A percentile compares a stretch with the other conserved stretches of the same genome.
Evolutionary conservation across 2,888 invertebrate species (phyloP).

Genomic region (Coenonympha arcania): DNA sequence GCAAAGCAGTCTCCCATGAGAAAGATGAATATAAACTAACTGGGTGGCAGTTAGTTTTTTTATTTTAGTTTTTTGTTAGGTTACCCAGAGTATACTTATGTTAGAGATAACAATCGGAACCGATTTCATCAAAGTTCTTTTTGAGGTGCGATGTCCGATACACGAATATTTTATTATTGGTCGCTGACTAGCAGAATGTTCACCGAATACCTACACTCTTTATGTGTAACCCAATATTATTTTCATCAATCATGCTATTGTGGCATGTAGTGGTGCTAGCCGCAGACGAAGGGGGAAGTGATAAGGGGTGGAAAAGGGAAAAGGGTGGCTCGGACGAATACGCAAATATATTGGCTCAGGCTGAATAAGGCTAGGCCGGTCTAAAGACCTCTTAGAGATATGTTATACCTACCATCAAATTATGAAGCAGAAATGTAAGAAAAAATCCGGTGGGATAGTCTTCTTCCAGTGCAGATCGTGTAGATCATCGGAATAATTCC

Average conservation of each 20-base stretch:
- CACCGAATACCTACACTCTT: conserved; percentile 11
- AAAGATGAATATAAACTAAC: too few relatives aligned
- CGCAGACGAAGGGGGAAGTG: neutral
- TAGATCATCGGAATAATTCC: too few relatives aligned
- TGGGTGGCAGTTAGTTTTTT: too few relatives aligned
- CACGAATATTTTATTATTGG: neutral
- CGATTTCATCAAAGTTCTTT: too few relatives aligned
- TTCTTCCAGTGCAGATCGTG: too few relatives aligned
- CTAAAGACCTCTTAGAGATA: neutral
- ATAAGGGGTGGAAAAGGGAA: neutral
- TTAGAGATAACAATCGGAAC: too few relatives aligned
- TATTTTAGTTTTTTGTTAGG: too few relatives aligned
- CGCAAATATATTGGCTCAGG: conserved; percentile 18
- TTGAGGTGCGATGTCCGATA: too few relatives aligned
- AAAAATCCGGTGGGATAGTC: neutral
- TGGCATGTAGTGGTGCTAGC: conserved; percentile 6
- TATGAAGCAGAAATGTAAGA: neutral
- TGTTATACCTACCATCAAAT: neutral
- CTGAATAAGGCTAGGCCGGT: conserved; percentile 9
- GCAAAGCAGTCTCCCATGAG: too few relatives aligned
- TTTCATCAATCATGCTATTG: conserved; percentile 22
- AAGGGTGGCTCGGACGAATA: conserved; percentile 6
- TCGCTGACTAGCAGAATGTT: neutral
- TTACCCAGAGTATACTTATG: too few relatives aligned
- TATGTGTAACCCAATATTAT: conserved; percentile 1